Conservation (phyloP, 1,140 invertebrate genomes). For the Belonocnema kinseyi region DNA sequence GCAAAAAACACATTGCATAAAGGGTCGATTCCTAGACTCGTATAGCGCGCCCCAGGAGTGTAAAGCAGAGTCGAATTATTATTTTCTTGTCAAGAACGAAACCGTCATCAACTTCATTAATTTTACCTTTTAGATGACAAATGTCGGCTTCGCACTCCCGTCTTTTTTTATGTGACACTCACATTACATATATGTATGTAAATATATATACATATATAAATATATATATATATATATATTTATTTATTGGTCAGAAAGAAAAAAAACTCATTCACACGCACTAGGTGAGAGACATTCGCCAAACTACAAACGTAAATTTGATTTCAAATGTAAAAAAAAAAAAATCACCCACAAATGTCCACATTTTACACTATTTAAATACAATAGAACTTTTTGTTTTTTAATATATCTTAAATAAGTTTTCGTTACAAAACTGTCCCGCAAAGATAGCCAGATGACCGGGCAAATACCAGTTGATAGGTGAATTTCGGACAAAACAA, state of each 20-base stretch:
- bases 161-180: constrained; percentile 52
- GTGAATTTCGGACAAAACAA: constrained; percentile 63
- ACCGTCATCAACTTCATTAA: constrained; percentile 18
- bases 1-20: constrained; percentile 59
- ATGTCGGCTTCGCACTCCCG: constrained; percentile 58
- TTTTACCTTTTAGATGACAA: constrained; percentile 35
- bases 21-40: constrained; percentile 39
- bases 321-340: constrained; percentile 71
- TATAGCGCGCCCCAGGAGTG: constrained; percentile 51
- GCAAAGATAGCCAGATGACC: constrained; percentile 70
- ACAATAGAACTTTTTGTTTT: constrained; percentile 72
- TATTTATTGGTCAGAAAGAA: constrained; percentile 54
- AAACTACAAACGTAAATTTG: constrained; percentile 74
- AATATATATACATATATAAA: too few species aligned
- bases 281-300: constrained; percentile 75
- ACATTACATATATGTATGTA: constrained; percentile 59
- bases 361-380: constrained; percentile 77
- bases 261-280: constrained; percentile 73
- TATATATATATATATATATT: too few species aligned
- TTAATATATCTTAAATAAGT: constrained; percentile 74
- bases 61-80: constrained; percentile 39
- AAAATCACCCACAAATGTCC: constrained; percentile 73
- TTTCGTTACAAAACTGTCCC: constrained; percentile 73
- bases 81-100: constrained; percentile 42
- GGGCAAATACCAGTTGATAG: constrained; percentile 69